Evolutionary conservation across 2,113 vertebrate genomes (phyloP), one percentile per base, ranked within the genome.

Genomic region (Dascyllus trimaculatus): DNA sequence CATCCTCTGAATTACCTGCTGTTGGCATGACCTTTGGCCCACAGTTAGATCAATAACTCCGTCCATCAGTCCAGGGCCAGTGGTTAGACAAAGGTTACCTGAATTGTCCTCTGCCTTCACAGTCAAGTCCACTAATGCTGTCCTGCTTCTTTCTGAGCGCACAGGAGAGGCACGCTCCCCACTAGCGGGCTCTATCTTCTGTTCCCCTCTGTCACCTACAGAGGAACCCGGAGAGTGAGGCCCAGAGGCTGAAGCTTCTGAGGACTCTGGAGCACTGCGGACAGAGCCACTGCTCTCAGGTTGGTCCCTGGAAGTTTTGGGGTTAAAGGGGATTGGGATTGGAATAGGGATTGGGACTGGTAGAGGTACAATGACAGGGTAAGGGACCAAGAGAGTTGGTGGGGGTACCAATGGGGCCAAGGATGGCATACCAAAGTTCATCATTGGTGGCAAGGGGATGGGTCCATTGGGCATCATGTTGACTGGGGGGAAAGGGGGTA

Each of bases 341-440:
- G 98, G 98, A 76, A 99, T 99, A 40, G 98, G 97, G 81, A 99
- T 97, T 63, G 98, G 98, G 51, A 99, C 97, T 0, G 98, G 98
- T 76, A 99, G 93, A 40, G 98, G 98, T 62, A 99, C 98, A 74
- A 99, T 99, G 64, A 99, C 96, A 3, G 98, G 98, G 85, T 99
- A 99, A 70, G 98, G 98, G 93, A 99, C 98, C 86, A 99, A 93
- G 51, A 99, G 95, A 81, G 97, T 99, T 0, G 98, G 97, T 35
- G 98, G 98, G 75, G 98, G 98, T 89, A 99, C 98, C 86, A 99
- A 90, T 0, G 98, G 97, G 62, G 98, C 96, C 43, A 99, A 95
- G 49, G 98, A 99, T 10, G 98, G 97, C 94, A 99, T 95, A 75
- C 97, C 96, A 67, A 98, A 97, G 89, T 99, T 99, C 95, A 99